Evolutionary conservation across 2,797 vertebrate species (phyloP), one percentile per base, ranked within the genome.

Genomic region (Galago senegalensis): DNA sequence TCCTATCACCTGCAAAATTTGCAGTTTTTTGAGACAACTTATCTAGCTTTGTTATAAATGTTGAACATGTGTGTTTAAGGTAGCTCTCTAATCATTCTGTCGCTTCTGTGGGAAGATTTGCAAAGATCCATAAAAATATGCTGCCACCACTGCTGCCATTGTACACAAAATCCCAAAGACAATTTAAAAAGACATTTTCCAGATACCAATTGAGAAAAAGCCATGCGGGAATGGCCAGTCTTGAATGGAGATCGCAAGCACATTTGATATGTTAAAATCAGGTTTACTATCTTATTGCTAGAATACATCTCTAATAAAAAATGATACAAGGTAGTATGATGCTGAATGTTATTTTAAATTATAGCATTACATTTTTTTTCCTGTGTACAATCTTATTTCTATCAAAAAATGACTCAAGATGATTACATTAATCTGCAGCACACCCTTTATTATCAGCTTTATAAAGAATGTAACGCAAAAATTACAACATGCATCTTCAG

Each of bases 391-490:
- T 53, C 18, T 3, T 76, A 60, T 46, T 84, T 77, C 84, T 83
- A 73, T 94, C 31, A 13, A 69, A 40, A 95, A 96, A 93, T 65
- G 23, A 76, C 58, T 91, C 11, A 56, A 87, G 23, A 76, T 27
- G 7, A 89, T 43, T 70, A 92, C 3, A 3, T 96, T 49, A 53
- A 92, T 95, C 91, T 93, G 4, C 34, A 85, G 13, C 69, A 13
- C 53, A 3, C 20, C 21, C 63, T 97, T 98, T 89, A 82, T 95
- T 97, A 76, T 20, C 31, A 94, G 18, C 7, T 92, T 85, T 95
- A 85, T 63, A 92, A 94, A 93, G 93, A 97, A 56, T 25, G 29
- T 75, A 87, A 90, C 97, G 81, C 8, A 13, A 96, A 97, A 95
- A 97, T 87, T 53, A 25, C 60, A 63, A 63, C 29, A 97, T 95